A percentile compares a stretch with the other conserved stretches of the same genome.
Conservation (phyloP, 2,888 invertebrate species). For the Erynnis tages region DNA sequence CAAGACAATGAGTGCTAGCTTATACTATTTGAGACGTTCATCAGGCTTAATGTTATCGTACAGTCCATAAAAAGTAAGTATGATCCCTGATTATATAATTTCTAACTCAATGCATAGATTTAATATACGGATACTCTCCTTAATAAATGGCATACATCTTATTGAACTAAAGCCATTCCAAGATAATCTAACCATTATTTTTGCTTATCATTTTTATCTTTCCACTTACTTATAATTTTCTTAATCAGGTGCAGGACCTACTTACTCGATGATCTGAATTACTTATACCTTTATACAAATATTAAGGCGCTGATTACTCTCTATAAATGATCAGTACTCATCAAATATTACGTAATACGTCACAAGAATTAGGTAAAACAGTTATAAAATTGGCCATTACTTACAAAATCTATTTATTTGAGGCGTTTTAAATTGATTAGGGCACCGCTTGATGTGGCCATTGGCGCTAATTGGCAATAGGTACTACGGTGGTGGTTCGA, state of each 20-base stretch:
- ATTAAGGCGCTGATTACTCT: slow-evolving; percentile 2
- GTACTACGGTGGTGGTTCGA: slow-evolving; percentile 55
- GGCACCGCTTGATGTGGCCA: slow-evolving; percentile 62
- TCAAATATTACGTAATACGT: slow-evolving; percentile 2
- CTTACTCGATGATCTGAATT: too few species aligned
- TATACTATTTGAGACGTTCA: slow-evolving; percentile 27
- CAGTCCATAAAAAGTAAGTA: slow-evolving; percentile 26
- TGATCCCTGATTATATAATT: slow-evolving; percentile 23
- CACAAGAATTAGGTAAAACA: slow-evolving; percentile 6
- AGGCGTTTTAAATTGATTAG: slow-evolving; percentile 51
- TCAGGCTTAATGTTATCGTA: slow-evolving; percentile 23
- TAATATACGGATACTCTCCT: slow-evolving; percentile 2
- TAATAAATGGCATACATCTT: not conserved
- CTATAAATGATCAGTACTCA: not conserved
- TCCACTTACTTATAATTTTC: too few species aligned
- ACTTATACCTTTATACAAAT: not conserved
- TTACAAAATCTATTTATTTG: slow-evolving; percentile 4
- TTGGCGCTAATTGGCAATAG: slow-evolving; percentile 72
- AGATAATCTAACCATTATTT: not conserved
- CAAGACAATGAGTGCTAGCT: slow-evolving; percentile 26
- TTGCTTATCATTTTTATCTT: not conserved
- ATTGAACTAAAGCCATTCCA: not conserved
- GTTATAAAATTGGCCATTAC: slow-evolving; percentile 2
- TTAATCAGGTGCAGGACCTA: too few species aligned
- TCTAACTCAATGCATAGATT: slow-evolving; percentile 15